phyloP scores from a whole-genome alignment of 1,140 invertebrate species.

The Caenorhabditis inopinata region DNA sequence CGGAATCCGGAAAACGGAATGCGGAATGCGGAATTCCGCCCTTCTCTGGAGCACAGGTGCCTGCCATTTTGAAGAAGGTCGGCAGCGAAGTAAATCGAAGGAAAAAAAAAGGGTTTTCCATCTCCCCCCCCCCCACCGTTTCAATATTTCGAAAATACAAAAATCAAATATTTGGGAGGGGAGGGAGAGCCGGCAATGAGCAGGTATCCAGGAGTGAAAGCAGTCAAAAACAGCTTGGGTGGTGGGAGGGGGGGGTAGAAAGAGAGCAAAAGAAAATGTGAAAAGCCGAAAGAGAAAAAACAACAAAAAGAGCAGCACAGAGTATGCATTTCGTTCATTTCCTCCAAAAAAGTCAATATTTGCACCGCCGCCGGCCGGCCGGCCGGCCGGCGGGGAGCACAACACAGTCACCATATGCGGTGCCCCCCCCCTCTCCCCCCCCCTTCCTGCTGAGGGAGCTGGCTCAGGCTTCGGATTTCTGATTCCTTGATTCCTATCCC shows the following conservation, averaged over 20 bases:
- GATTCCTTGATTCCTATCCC: no score
- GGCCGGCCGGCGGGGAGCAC: not conserved
- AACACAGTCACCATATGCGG: not conserved
- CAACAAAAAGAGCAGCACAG: not conserved
- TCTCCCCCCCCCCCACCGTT: no score
- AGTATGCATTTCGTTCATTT: slow-evolving; percentile 1
- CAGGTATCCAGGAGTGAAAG: no score
- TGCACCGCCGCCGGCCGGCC: not conserved
- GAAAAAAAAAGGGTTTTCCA: not conserved
- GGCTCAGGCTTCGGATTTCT: no score
- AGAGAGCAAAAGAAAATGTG: no score
- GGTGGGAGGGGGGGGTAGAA: not conserved
- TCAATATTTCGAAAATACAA: not conserved
- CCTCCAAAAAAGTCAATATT: slow-evolving; percentile 34
- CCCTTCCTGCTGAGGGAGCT: no score
- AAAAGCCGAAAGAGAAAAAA: no score
- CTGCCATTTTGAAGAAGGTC: no score
- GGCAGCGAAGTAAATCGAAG: no score
- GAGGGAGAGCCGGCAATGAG: not conserved
- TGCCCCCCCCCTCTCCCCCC: not conserved
- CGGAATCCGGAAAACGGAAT: no score
- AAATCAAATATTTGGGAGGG: slow-evolving; percentile 2
- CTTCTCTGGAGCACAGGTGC: no score
- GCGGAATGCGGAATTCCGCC: no score
- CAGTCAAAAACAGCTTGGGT: not conserved